Conservation (phyloP, 1,140 invertebrate species). For the Neodiprion pinetum region DNA sequence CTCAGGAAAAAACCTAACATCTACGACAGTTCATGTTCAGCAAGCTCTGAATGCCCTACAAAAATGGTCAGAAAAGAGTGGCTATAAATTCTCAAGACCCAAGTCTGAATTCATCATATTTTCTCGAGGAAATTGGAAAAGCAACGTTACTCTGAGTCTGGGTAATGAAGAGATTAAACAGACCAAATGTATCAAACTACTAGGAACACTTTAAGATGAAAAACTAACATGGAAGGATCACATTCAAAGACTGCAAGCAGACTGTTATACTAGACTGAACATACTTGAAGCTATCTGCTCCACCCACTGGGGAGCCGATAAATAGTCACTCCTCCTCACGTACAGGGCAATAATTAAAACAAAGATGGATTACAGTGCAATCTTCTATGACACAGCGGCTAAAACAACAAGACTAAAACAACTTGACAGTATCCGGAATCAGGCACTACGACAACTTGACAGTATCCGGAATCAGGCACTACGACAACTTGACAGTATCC, state of each 20-base stretch:
- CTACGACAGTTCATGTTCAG: constrained; percentile 18
- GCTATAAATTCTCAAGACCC: constrained; percentile 22
- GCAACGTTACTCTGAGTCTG: constrained; percentile 10
- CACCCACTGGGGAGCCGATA: constrained; percentile 22
- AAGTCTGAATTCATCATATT: constrained; percentile 25
- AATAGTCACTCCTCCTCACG: constrained; percentile 11
- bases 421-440: constrained; percentile 8
- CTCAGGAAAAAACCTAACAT: neutral
- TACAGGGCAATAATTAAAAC: constrained; percentile 19
- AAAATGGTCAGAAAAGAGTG: constrained; percentile 17
- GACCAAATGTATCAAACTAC: neutral
- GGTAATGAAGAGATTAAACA: constrained; percentile 6
- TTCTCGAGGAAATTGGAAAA: neutral
- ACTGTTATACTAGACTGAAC: constrained; percentile 21
- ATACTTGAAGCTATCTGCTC: constrained; percentile 23
- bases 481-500: constrained; percentile 15
- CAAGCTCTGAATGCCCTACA: constrained; percentile 8
- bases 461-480: constrained; percentile 9
- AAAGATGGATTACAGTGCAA: constrained; percentile 25
- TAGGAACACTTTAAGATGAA: constrained; percentile 10
- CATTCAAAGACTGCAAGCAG: constrained; percentile 18
- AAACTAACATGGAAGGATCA: constrained; percentile 14
- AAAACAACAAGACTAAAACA: neutral
- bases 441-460: constrained; percentile 8
- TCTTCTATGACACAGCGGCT: constrained; percentile 9